Base-by-base conservation (phyloP, 2,113 vertebrate genomes). In the Eptesicus fuscus region DNA sequence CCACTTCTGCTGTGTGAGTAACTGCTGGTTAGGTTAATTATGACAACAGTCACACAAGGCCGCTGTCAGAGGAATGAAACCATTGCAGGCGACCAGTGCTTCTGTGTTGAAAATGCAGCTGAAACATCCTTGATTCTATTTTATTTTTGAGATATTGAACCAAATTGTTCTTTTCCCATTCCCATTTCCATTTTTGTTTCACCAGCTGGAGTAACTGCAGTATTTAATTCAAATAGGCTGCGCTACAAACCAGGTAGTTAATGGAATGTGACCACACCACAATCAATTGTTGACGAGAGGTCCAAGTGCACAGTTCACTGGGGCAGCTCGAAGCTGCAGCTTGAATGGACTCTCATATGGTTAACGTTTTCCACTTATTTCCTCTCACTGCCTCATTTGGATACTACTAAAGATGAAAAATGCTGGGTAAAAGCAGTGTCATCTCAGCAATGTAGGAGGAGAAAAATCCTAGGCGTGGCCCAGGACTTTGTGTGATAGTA, bases 81-180 rank as follows among this genome's bases (percentile, higher is more conserved):
- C 10, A 42, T 25, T 37, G 25, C 35, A 37, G 88, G 53, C 20
- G 5, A 82, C 49, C 56, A 79, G 30, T 23, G 20, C 40, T 83
- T 93, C 91, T 84, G 20, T 74, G 86, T 94, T 90, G 70, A 44
- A 95, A 93, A 67, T 49, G 37, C 14, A 67, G n/a, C 5, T 5
- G 71, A 88, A 67, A 90, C 40, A 95, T 42, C 47, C 47, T 88
- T 70, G 73, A 89, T 67, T 30, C 40, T 79, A 51, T 70, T 95
- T 93, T 93, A 79, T 93, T 93, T 91, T 90, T 89, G 87, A 96
- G 90, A 90, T 88, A 96, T 88, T 67, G 82, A 90, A 73, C 71
- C 37, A 53, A 77, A 74, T 94, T 74, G 56, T 91, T 93, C 44
- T 90, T 95, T 95, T 67, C 73, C 44, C 40, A 84, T 83, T 96